Evolutionary conservation across 2,888 invertebrate species (phyloP).

Genomic region (Neoscelio sp.): DNA sequence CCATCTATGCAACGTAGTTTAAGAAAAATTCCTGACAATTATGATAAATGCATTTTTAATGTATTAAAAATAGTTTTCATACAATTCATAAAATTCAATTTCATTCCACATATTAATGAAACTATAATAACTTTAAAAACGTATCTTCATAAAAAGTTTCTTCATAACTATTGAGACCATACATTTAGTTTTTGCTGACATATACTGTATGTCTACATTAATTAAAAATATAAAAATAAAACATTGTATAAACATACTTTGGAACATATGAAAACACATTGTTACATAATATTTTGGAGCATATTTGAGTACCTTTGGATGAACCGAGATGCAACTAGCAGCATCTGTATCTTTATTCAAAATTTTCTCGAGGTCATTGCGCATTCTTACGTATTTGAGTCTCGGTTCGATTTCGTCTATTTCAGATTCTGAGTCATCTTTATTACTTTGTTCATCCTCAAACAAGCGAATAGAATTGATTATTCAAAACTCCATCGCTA

Average conservation of each 20-base stretch:
- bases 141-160: too few relatives aligned
- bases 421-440: conserved; percentile 83
- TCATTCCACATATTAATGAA: too few relatives aligned
- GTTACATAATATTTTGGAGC: background rate
- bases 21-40: too few relatives aligned
- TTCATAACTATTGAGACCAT: too few relatives aligned
- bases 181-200: too few relatives aligned
- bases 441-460: conserved; percentile 78
- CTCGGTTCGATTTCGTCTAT: conserved; percentile 91
- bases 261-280: background rate
- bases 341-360: conserved; percentile 93
- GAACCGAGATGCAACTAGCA: conserved; percentile 96
- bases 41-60: too few relatives aligned
- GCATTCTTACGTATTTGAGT: conserved; percentile 95
- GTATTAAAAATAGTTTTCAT: too few relatives aligned
- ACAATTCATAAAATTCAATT: too few relatives aligned
- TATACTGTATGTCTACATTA: too few relatives aligned
- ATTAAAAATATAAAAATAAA: background rate
- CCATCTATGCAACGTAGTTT: too few relatives aligned
- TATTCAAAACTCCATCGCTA: background rate
- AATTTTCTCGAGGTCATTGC: conserved; percentile 93
- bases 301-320: conserved; percentile 88
- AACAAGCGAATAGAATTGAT: conserved; percentile 46
- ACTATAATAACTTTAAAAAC: too few relatives aligned
- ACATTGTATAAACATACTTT: background rate